Base-by-base conservation (phyloP, 2,113 vertebrate genomes). In the Indicator indicator region DNA sequence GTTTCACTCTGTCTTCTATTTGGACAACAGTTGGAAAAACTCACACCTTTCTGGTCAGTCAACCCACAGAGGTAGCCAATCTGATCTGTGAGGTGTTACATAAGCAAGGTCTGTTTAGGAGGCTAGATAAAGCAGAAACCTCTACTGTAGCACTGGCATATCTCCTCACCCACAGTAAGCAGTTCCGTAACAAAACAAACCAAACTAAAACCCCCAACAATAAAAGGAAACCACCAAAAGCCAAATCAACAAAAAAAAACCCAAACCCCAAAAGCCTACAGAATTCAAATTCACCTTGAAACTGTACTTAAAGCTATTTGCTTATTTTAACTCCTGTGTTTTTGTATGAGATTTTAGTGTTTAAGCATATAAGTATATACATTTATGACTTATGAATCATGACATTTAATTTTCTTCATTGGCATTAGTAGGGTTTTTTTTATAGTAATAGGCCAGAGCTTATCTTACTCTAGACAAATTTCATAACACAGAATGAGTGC, bases 331-430 rank as follows among this genome's bases (percentile, higher is more conserved):
- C 33, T 69, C 84, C 46, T 11, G 40, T 10, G 24, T 72, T 95
- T 80, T 50, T 26, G 26, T 87, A 84, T 55, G 58, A 59, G 62
- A 72, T 94, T 96, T 89, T 81, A 74, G 67, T 83, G 94, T 94
- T 90, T 95, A 91, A 97, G 85, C 50, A 5, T 40, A 80, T 74
- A 33, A 69, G 72, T 85, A 93, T 93, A 72, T 68, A 93, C 90
- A 94, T 95, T 90, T 72, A 92, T 96, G 90, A 96, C 67, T 95
- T 95, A 88, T 69, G 68, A 95, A 94, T 95, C 91, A 74, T 17
- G 76, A 93, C 85, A 94, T 89, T 95, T 94, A 62, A 96, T 97
- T 89, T 97, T 96, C 81, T 95, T 96, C 74, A 95, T 91, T 81
- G 88, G 79, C 18, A 69, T 90, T 90, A 95, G 83, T 79, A 87